phyloP scores from a whole-genome alignment of 2,113 vertebrate species.

The Poeciliopsis turrubarensis region DNA sequence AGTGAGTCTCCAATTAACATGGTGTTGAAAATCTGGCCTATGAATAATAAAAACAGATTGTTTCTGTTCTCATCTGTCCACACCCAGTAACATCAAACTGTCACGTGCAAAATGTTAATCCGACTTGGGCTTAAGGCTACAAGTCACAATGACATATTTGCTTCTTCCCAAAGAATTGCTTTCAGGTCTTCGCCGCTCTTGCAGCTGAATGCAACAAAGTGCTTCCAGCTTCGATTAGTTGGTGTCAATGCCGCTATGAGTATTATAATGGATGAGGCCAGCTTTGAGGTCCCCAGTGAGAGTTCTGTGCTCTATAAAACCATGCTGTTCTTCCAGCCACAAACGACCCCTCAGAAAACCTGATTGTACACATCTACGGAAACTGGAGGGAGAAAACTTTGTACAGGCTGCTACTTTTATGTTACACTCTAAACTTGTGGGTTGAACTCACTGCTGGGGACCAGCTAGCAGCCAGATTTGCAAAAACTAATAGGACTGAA shows the following conservation, averaged over 20 bases:
- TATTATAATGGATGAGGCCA: conserved; percentile 75
- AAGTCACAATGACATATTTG: conserved; percentile 14
- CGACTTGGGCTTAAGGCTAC: conserved; percentile 47
- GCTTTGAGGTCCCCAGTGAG: conserved; percentile 67
- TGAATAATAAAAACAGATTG: conserved; percentile 61
- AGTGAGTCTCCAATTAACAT: conserved; percentile 57
- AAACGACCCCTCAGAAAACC: conserved; percentile 9
- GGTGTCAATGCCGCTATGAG: conserved; percentile 59
- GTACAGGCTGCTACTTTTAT: neutral
- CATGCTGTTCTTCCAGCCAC: conserved; percentile 18
- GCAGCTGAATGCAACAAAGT: neutral
- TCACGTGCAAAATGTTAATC: conserved; percentile 37
- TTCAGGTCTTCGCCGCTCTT: conserved; percentile 21
- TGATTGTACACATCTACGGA: conserved; percentile 3
- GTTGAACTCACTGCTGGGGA: neutral
- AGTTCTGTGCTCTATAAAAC: conserved; percentile 69
- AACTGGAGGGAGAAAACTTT: neutral
- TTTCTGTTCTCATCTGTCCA: conserved; percentile 56
- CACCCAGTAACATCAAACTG: conserved; percentile 57
- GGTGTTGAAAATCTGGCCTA: conserved; percentile 61
- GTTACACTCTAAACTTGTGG: neutral
- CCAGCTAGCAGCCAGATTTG: neutral
- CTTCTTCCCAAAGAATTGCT: neutral
- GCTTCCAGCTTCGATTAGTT: conserved; percentile 54
- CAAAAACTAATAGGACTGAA: neutral